Conservation (phyloP, 2,797 vertebrate species). For the Huso huso region DNA sequence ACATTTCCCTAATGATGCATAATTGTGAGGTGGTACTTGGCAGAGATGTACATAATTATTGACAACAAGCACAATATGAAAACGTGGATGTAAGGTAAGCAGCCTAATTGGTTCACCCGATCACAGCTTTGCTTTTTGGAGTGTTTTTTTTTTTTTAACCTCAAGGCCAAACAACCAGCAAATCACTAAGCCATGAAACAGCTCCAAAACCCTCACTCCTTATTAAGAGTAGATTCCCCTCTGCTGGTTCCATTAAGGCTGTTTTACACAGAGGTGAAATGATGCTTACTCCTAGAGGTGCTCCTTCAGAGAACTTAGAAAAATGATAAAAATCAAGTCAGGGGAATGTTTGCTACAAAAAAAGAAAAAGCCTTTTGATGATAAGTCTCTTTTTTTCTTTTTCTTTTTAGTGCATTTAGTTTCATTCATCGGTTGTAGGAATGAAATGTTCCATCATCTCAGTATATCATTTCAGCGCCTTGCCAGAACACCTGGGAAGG, state of each 20-base stretch:
- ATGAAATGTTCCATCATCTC: too few relatives aligned
- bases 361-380: too few relatives aligned
- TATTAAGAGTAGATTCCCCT: constrained; percentile 34
- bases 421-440: too few relatives aligned
- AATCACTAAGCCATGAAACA: neutral
- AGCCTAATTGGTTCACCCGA: constrained; percentile 52
- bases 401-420: too few relatives aligned
- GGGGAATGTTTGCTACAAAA: too few relatives aligned
- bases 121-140: constrained; percentile 18
- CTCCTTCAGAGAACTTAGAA: too few relatives aligned
- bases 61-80: constrained; percentile 42
- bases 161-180: constrained; percentile 17
- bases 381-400: too few relatives aligned
- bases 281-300: too few relatives aligned
- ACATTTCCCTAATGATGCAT: constrained; percentile 65
- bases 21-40: constrained; percentile 62
- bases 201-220: constrained; percentile 10
- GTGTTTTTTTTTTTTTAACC: constrained; percentile 7
- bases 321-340: too few relatives aligned
- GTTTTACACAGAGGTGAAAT: too few relatives aligned
- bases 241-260: constrained; percentile 24
- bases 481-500: too few relatives aligned
- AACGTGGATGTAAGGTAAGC: constrained; percentile 39
- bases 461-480: too few relatives aligned
- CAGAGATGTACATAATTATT: constrained; percentile 56